These are phyloP conservation scores for Dufourea novaeangliae DNA, from an alignment of 1,140 invertebrate genomes.

Conservation along the genomic window DNA sequence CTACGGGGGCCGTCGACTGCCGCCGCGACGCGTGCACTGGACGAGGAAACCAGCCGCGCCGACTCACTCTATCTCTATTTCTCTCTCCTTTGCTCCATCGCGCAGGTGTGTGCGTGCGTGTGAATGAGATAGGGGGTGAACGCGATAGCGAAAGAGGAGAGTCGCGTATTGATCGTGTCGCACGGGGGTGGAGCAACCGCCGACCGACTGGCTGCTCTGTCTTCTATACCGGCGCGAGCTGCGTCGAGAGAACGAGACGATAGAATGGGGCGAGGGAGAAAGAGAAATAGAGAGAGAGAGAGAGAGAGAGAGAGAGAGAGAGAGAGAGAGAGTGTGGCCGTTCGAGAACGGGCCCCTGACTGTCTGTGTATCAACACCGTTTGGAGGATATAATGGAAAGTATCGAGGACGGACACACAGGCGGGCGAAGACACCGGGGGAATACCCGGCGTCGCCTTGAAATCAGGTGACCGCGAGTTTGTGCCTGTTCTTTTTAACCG, in stretches of 20 bases:
- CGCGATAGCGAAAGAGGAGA: constrained; percentile 61
- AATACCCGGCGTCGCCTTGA: constrained; percentile 35
- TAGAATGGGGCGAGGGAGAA: constrained; percentile 16
- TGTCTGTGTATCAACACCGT: constrained; percentile 54
- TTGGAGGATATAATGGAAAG: constrained; percentile 45
- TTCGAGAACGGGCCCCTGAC: constrained; percentile 34
- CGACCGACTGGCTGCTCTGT: constrained; percentile 75
- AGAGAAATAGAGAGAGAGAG: neutral
- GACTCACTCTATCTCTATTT: no score
- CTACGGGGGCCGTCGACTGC: constrained; percentile 48
- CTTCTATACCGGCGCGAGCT: constrained; percentile 69
- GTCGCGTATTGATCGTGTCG: constrained; percentile 79
- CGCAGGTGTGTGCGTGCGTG: neutral
- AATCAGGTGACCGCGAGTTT: constrained; percentile 43
- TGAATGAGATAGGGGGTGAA: constrained; percentile 45
- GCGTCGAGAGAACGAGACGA: constrained; percentile 53
- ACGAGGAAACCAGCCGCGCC: constrained; percentile 37
- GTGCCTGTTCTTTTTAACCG: no score
- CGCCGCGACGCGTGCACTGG: constrained; percentile 42
- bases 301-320: neutral
- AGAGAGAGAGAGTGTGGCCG: constrained; percentile 17
- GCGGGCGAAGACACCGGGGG: constrained; percentile 26
- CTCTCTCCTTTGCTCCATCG: no score
- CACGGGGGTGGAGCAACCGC: constrained; percentile 78
- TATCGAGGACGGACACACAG: constrained; percentile 38